phyloP scores from a whole-genome alignment of 2,113 vertebrate genomes.

The Phrynosoma platyrhinos region DNA sequence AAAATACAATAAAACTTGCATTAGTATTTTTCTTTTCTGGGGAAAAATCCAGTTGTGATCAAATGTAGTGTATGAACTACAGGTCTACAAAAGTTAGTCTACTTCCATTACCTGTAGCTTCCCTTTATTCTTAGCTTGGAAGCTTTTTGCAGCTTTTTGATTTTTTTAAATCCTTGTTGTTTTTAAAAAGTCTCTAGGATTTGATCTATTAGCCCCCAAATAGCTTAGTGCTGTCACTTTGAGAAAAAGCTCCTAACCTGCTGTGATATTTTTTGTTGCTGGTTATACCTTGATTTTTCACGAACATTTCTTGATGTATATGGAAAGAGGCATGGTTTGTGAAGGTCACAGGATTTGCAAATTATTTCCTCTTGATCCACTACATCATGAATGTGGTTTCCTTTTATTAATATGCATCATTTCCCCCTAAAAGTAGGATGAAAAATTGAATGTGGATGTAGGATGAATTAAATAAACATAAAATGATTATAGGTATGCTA shows the following conservation, averaged over 20 bases:
- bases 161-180: neutral
- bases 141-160: neutral
- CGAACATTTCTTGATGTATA: constrained; percentile 7
- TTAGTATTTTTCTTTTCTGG: neutral
- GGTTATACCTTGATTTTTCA: neutral
- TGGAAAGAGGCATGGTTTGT: constrained; percentile 12
- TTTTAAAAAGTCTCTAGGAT: constrained; percentile 5
- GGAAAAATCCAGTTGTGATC: neutral
- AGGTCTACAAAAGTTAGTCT: neutral
- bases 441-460: neutral
- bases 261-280: neutral
- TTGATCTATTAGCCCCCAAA: neutral
- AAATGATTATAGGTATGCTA: neutral
- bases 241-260: neutral
- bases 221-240: neutral
- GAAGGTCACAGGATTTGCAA: neutral
- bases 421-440: neutral
- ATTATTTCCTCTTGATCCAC: neutral
- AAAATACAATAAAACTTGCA: neutral
- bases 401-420: neutral
- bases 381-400: neutral
- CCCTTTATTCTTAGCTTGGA: neutral
- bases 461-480: no score
- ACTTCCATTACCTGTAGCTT: neutral
- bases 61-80: neutral